A percentile compares a stretch with the other conserved stretches of the same genome.
Conservation (phyloP, 2,888 invertebrate species). For the Dolichomitus sp. region DNA sequence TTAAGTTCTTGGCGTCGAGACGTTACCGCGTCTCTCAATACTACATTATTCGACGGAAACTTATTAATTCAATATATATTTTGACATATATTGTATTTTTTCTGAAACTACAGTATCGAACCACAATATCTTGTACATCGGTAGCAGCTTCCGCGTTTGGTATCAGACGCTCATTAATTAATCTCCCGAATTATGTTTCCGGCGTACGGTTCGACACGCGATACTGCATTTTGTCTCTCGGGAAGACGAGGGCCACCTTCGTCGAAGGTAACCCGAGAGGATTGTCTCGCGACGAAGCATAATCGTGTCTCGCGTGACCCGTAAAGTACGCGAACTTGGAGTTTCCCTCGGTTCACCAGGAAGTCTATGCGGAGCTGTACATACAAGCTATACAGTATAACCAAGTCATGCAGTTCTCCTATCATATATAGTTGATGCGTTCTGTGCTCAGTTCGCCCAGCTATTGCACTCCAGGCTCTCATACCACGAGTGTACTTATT, state of each 20-base stretch:
- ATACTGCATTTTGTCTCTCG: constrained; percentile 36
- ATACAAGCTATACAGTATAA: background rate
- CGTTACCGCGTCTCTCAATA: background rate
- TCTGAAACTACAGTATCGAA: background rate
- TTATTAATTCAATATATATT: background rate
- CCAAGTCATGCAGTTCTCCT: constrained; percentile 22
- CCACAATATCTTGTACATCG: background rate
- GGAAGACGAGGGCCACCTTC: constrained; percentile 21
- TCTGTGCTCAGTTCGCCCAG: constrained; percentile 18
- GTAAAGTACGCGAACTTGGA: constrained; percentile 71
- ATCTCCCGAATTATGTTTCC: constrained; percentile 56
- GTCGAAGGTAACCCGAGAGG: constrained; percentile 70
- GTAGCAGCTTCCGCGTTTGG: background rate
- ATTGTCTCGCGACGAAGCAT: constrained; percentile 70
- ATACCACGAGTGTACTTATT: constrained; percentile 51
- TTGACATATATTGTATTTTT: background rate
- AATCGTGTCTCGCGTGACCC: constrained; percentile 77
- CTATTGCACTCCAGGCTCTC: constrained; percentile 34
- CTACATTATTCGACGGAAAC: background rate
- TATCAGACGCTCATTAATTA: constrained; percentile 59
- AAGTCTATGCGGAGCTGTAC: background rate
- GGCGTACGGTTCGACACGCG: constrained; percentile 44
- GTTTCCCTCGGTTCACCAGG: constrained; percentile 21
- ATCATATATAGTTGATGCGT: constrained; percentile 36
- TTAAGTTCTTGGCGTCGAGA: background rate